Conservation (phyloP, 2,888 invertebrate genomes). For the Scaptomyza tumidula region DNA sequence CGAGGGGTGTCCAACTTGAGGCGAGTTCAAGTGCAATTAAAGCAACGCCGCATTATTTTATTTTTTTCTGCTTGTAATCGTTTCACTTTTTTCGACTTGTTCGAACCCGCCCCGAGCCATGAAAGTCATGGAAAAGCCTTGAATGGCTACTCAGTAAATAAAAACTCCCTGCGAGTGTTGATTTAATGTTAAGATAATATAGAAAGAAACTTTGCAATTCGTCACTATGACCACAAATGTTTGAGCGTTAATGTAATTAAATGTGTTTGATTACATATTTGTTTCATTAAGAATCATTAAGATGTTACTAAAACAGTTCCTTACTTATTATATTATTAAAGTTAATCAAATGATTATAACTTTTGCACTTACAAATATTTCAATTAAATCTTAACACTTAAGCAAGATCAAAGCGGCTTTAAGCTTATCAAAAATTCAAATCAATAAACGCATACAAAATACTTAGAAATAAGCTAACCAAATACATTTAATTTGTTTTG, state of each 20-base stretch:
- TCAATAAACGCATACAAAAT: not conserved
- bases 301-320: too few species aligned
- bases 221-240: too few species aligned
- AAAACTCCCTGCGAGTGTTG: not conserved
- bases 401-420: too few species aligned
- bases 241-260: too few species aligned
- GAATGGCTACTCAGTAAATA: constrained; percentile 1
- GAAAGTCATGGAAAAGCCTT: constrained; percentile 9
- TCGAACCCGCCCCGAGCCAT: not conserved
- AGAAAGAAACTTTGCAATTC: not conserved
- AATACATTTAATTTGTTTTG: not conserved
- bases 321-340: too few species aligned
- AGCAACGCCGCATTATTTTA: constrained; percentile 48
- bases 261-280: too few species aligned
- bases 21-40: constrained; percentile 70
- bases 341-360: too few species aligned
- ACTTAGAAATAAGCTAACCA: too few species aligned
- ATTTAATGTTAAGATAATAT: not conserved
- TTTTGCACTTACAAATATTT: too few species aligned
- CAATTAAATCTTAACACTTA: too few species aligned
- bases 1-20: constrained; percentile 23
- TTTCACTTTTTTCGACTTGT: not conserved
- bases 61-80: constrained; percentile 44
- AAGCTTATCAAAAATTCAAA: not conserved
- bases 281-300: too few species aligned